phyloP scores from a whole-genome alignment of 1,140 invertebrate genomes.

The Bombus impatiens region DNA sequence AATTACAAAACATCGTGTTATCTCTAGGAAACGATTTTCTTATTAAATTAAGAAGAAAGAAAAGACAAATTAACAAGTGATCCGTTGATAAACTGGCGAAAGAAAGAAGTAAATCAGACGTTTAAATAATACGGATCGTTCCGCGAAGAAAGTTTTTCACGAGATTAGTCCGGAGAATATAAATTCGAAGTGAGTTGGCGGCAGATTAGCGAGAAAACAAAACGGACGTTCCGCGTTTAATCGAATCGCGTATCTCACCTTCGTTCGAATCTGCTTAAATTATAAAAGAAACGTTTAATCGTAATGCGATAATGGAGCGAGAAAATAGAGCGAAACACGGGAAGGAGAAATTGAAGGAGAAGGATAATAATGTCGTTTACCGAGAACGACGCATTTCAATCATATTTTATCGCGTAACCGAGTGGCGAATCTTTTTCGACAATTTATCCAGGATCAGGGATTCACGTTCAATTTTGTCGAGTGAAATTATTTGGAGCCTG shows the following conservation, averaged over 20 bases:
- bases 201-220: no score
- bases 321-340: neutral
- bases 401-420: neutral
- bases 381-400: neutral
- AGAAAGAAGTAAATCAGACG: neutral
- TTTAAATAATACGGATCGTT: no score
- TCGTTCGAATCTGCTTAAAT: conserved; percentile 7
- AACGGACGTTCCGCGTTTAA: conserved; percentile 6
- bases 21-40: neutral
- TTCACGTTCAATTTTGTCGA: neutral
- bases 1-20: neutral
- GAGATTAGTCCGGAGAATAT: no score
- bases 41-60: no score
- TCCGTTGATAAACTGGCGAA: neutral
- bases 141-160: no score
- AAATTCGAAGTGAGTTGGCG: no score
- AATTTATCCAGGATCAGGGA: neutral
- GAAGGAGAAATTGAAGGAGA: neutral
- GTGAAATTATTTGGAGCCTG: neutral
- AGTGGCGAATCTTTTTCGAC: neutral
- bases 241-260: neutral
- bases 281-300: neutral
- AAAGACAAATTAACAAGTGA: neutral
- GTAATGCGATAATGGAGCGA: neutral
- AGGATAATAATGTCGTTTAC: neutral